Evolutionary conservation across 2,888 invertebrate species (phyloP), one percentile per base, ranked within the genome.

Genomic region (Oscheius sp.): DNA sequence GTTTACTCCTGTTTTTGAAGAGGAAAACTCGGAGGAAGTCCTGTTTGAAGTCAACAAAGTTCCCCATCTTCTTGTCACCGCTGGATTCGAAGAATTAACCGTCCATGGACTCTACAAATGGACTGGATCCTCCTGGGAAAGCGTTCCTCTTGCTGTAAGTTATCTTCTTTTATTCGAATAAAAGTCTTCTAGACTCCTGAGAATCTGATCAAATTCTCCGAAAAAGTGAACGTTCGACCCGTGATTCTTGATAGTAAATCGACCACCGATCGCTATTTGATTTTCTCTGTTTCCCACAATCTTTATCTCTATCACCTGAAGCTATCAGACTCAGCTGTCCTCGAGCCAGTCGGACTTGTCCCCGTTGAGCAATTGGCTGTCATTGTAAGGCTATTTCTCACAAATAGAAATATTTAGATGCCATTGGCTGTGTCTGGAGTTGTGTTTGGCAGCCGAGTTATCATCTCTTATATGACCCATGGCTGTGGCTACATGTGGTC

Each of bases 401-500:
- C 42, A 29, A 6, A 31, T 15, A 27, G 15, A 53, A 31, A 6
- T 0, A 27, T 58, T 27, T 45, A 61, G 61, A 45, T 17, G 12
- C 45, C 45, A 25, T 25, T 29, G 45, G 61, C 61, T 29, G 23
- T 31, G 4, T 23, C 20, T 12, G 61, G 42, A n/a, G 45, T 61
- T 27, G 45, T 17, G 8, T 23, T 45, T 15, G 61, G 61, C 25
- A 61, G 45, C 8, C 25, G 61, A 17, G n/a, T 61, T 8, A n/a
- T 61, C 45, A 42, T 61, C 29, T 42, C 45, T 27, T 61, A 42
- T 31, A 45, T 42, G 61, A 45, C 45, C 29, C 12, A 27, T 8
- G 61, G 61, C 3, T 61, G 61, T 25, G 61, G 61, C 3, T 61
- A 45, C 45, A 29, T 42, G 45, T 61, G 61, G 61, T 25, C 42